phyloP scores from a whole-genome alignment of 2,797 vertebrate genomes.

The Okamejei kenojei region DNA sequence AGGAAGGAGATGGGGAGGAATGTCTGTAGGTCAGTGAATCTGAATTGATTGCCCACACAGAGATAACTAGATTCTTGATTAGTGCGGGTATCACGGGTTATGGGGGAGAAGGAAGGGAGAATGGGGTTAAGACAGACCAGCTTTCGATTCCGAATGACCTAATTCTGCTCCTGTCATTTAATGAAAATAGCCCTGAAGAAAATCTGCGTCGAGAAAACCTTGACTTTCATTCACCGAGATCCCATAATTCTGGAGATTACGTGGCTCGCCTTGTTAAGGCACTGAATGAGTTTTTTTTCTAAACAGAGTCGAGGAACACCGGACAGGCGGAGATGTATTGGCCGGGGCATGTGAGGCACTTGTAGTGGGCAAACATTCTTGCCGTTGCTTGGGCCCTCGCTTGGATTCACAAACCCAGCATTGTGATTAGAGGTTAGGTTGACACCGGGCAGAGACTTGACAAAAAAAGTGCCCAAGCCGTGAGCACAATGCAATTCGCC shows the following conservation, averaged over 20 bases:
- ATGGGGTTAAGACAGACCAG: too few species aligned
- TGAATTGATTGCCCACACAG: too few species aligned
- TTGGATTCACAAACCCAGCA: conserved; percentile 33
- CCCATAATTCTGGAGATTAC: conserved; percentile 6
- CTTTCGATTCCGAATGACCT: too few species aligned
- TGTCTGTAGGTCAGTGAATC: too few species aligned
- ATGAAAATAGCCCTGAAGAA: not conserved
- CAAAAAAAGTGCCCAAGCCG: conserved; percentile 21
- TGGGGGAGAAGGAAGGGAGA: too few species aligned
- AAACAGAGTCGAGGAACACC: conserved; percentile 7
- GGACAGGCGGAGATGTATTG: not conserved
- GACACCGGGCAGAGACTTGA: conserved; percentile 42
- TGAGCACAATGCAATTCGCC: conserved; percentile 40
- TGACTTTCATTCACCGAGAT: conserved; percentile 21
- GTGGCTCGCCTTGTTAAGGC: not conserved
- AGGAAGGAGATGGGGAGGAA: too few species aligned
- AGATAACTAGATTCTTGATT: too few species aligned
- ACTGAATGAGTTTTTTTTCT: not conserved
- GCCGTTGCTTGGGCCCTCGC: conserved; percentile 1
- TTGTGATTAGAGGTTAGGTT: conserved; percentile 42
- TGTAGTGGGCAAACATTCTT: conserved; percentile 43
- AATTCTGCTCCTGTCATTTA: too few species aligned
- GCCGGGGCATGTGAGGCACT: not conserved
- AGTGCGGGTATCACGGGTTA: too few species aligned
- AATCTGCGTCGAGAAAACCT: not conserved